These are phyloP conservation scores for Lithophane ornitopus DNA, from an alignment of 2,888 invertebrate genomes.

Conservation along the genomic window DNA sequence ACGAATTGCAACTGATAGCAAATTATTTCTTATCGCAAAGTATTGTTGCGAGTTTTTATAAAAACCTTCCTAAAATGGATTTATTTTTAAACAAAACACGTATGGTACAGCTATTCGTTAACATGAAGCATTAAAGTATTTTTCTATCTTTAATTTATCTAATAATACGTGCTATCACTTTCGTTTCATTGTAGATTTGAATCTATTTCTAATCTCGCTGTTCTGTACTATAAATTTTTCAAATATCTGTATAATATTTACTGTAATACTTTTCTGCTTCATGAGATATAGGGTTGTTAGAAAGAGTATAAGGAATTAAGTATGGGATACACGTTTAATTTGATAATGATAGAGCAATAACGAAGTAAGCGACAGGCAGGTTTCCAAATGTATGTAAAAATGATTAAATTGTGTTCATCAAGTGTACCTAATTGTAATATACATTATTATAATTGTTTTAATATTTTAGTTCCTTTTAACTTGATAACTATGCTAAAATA, in stretches of 20 bases:
- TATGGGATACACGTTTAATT: slow-evolving; percentile 84
- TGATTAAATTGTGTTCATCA: slow-evolving; percentile 76
- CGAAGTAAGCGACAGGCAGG: slow-evolving; percentile 80
- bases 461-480: slow-evolving; percentile 74
- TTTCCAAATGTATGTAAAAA: slow-evolving; percentile 79
- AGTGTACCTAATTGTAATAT: slow-evolving; percentile 77
- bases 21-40: slow-evolving; percentile 83
- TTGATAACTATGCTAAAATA: slow-evolving; percentile 68
- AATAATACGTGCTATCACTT: slow-evolving; percentile 74
- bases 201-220: slow-evolving; percentile 86
- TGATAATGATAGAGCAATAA: slow-evolving; percentile 82
- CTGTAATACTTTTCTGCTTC: slow-evolving; percentile 90
- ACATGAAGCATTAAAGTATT: slow-evolving; percentile 90
- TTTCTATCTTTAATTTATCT: slow-evolving; percentile 69
- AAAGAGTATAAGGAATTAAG: slow-evolving; percentile 86
- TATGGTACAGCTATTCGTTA: slow-evolving; percentile 82
- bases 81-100: slow-evolving; percentile 81
- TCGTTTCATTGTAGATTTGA: slow-evolving; percentile 85
- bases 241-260: slow-evolving; percentile 86
- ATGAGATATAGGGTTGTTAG: slow-evolving; percentile 88
- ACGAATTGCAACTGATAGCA: slow-evolving; percentile 83
- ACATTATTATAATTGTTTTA: slow-evolving; percentile 73
- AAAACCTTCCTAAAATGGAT: slow-evolving; percentile 68
- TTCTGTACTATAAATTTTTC: slow-evolving; percentile 84
- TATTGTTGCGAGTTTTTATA: slow-evolving; percentile 84